These are phyloP conservation scores for Drosophila koepferae DNA, from an alignment of 2,888 invertebrate species.

Conservation along the genomic window DNA sequence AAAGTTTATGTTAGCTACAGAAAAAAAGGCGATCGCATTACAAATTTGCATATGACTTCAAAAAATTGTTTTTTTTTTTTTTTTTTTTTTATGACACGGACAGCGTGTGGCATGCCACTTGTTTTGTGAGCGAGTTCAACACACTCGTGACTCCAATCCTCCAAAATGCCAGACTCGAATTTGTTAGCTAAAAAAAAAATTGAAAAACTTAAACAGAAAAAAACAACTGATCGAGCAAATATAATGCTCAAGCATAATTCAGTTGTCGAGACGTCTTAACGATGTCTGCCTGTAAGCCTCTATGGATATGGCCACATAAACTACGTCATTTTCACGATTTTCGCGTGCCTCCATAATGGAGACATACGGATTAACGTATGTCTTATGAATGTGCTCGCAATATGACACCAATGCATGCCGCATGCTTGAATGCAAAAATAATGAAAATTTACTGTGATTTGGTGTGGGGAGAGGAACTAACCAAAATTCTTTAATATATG, in stretches of 20 bases:
- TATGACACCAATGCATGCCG: constrained; percentile 21
- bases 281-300: constrained; percentile 38
- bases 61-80: background rate
- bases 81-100: constrained; percentile 33
- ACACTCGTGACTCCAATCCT: constrained; percentile 48
- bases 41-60: constrained; percentile 70
- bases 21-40: constrained; percentile 50
- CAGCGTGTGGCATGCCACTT: constrained; percentile 59
- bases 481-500: constrained; percentile 4
- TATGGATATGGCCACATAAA: constrained; percentile 42
- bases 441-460: background rate
- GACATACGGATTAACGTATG: constrained; percentile 43
- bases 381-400: constrained; percentile 24
- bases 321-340: constrained; percentile 35
- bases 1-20: constrained; percentile 61
- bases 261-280: constrained; percentile 55
- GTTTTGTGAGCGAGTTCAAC: constrained; percentile 43
- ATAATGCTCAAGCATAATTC: constrained; percentile 46
- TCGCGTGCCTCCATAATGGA: constrained; percentile 9
- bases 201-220: constrained; percentile 24
- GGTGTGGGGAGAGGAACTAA: too few species aligned
- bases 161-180: constrained; percentile 38
- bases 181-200: constrained; percentile 55
- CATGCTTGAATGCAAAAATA: constrained; percentile 12
- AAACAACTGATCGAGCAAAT: constrained; percentile 21